Evolutionary conservation across 1,140 invertebrate species (phyloP), one percentile per base, ranked within the genome.

Genomic region (Sycophila sp.): DNA sequence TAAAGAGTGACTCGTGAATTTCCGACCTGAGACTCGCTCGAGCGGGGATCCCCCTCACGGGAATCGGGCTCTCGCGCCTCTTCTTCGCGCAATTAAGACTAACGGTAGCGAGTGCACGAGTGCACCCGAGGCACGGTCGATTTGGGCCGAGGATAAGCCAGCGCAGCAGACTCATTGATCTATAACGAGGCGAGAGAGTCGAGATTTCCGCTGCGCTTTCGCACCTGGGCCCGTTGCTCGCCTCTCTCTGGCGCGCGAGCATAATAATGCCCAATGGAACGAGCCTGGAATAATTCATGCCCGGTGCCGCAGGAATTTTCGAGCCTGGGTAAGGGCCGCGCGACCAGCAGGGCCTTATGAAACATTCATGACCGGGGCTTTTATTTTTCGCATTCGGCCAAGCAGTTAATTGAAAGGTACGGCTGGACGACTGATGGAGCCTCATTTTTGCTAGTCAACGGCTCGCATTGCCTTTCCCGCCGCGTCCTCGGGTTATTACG

Each of bases 81-180:
- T 17, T 67, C 38, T 60, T 47, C 28, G 73, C 40, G 75, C 76
- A 78, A 81, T 81, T 79, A 80, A 76, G 70, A 58, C 65, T 77
- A 78, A 82, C 78, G 79, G 76, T 76, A 72, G 26, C 15, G 30
- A 47, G 15, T n/a, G 38, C 42, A 7, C 19, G 42, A 47, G 6
- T 51, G 10, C 10, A 51, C 17, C n/a, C n/a, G 17, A 22, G 38
- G 13, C 38, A 40, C 56, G n/a, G 32, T 30, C 34, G 49, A 22
- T 38, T 24, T 17, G 30, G 24, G 36, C n/a, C 36, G 34, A 17
- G 34, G 10, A 13, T 24, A 55, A 45, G 36, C 8, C 60, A 64
- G 71, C 6, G 17, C 8, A 47, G 55, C 58, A 10, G 32, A 10
- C 42, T 47, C 59, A 49, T 51, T 28, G 49, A 65, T 65, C 36